These are phyloP conservation scores for Eupithecia subumbrata DNA, from an alignment of 2,888 invertebrate genomes.

Conservation along the genomic window DNA sequence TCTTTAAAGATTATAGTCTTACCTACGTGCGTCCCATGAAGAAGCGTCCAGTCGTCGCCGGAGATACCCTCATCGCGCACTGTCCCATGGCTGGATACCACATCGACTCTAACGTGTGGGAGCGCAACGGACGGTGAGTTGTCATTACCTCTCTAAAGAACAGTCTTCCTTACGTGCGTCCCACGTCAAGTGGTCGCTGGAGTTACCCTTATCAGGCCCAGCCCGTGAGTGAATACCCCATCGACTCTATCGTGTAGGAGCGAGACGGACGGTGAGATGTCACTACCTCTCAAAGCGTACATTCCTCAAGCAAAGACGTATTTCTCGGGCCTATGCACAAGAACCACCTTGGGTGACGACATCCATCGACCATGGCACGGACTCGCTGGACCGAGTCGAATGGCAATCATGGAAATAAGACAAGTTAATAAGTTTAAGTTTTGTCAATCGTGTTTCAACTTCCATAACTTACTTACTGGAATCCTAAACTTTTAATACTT, in stretches of 20 bases:
- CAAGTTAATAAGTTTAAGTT: too few relatives aligned
- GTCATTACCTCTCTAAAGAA: neutral
- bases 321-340: neutral
- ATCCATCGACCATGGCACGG: neutral
- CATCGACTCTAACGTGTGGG: constrained; percentile 97
- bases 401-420: neutral
- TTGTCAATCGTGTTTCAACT: too few relatives aligned
- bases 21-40: constrained; percentile 95
- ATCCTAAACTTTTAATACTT: too few relatives aligned
- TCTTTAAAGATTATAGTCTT: neutral
- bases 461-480: too few relatives aligned
- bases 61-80: constrained; percentile 93
- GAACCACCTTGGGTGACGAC: neutral
- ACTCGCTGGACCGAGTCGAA: neutral
- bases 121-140: constrained; percentile 87
- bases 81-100: constrained; percentile 98
- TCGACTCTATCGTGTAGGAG: constrained; percentile 97
- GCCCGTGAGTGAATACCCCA: constrained; percentile 98
- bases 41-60: constrained; percentile 96
- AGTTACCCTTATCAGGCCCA: constrained; percentile 93
- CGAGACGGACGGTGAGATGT: constrained; percentile 86
- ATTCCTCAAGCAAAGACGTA: neutral
- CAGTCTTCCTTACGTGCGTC: constrained; percentile 88
- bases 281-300: neutral
- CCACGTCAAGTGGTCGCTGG: constrained; percentile 96